Evolutionary conservation across 2,113 vertebrate species (phyloP).

Genomic region (Corapipo altera): DNA sequence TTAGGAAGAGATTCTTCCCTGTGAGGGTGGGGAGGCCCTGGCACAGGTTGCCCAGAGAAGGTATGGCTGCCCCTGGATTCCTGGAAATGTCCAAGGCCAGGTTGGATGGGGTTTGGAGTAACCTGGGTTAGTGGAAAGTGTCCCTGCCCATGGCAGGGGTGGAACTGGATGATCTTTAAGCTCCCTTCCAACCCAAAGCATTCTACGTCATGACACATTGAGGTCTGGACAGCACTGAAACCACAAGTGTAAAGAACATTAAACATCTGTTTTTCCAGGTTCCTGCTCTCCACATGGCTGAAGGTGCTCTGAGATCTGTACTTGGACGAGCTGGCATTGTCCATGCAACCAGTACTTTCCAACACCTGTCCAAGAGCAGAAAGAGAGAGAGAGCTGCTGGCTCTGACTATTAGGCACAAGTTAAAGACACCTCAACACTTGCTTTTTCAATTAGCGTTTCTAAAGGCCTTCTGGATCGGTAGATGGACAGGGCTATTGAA

Average conservation of each 20-base stretch:
- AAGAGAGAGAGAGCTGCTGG: not conserved
- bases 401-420: not conserved
- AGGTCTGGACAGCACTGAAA: not conserved
- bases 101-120: accelerated
- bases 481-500: not conserved
- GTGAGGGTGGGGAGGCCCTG: accelerated
- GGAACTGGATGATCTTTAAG: not conserved
- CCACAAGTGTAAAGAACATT: not conserved
- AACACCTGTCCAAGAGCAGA: not conserved
- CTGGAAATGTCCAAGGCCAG: not conserved
- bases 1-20: not conserved
- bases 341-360: not conserved
- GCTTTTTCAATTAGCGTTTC: not conserved
- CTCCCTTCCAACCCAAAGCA: not conserved
- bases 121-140: accelerated
- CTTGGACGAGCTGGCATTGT: not conserved
- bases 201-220: accelerated
- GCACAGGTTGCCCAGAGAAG: accelerated
- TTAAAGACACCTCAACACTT: not conserved
- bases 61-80: not conserved
- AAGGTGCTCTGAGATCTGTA: not conserved
- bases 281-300: not conserved
- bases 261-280: not conserved
- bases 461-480: not conserved
- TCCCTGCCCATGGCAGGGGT: not conserved